Conservation (phyloP, 2,888 invertebrate species). For the Acronicta alni region DNA sequence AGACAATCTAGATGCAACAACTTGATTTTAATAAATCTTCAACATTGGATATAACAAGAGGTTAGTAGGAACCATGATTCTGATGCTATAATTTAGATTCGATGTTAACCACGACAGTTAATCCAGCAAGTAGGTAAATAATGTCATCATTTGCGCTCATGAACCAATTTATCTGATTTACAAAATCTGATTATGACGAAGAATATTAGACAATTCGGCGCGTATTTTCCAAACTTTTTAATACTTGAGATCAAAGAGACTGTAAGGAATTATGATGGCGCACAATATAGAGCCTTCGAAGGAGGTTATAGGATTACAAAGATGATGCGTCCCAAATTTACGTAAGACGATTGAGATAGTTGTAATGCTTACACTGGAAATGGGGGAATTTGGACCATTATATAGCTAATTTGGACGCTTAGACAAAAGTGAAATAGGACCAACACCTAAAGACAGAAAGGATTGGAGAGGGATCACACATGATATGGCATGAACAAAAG, state of each 20-base stretch:
- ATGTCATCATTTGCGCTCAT: neutral
- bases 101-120: slow-evolving; percentile 1
- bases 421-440: slow-evolving; percentile 29
- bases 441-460: slow-evolving; percentile 43
- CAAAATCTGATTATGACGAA: slow-evolving; percentile 61
- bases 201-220: slow-evolving; percentile 51
- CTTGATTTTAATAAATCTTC: too few relatives aligned
- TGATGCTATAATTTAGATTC: neutral
- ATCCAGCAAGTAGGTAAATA: neutral
- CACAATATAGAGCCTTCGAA: neutral
- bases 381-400: slow-evolving; percentile 2
- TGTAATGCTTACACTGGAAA: neutral
- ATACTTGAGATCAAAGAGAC: neutral
- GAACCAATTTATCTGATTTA: slow-evolving; percentile 9
- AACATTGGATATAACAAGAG: neutral
- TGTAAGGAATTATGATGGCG: neutral
- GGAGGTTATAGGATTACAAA: neutral
- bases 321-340: neutral
- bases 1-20: too few relatives aligned
- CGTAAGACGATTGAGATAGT: neutral
- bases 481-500: slow-evolving; percentile 64
- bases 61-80: slow-evolving; percentile 18
- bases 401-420: slow-evolving; percentile 16
- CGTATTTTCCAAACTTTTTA: slow-evolving; percentile 1
- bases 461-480: slow-evolving; percentile 58